Evolutionary conservation across 2,113 vertebrate genomes (phyloP), one percentile per base, ranked within the genome.

Genomic region (Aspiorhynchus laticeps): DNA sequence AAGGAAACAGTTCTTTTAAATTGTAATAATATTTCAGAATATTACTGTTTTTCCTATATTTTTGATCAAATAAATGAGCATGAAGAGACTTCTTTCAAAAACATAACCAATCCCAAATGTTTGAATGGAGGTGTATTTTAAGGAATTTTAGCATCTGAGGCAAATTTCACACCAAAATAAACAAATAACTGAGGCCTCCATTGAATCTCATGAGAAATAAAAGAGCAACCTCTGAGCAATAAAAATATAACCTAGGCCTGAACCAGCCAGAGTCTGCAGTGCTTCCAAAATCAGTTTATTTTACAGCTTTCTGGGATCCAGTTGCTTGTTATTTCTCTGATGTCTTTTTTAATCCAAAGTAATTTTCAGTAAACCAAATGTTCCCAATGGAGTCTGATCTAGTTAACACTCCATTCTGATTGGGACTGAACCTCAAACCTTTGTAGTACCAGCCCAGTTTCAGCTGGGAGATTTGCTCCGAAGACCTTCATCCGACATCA

Each of bases 401-500:
- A 19, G 36, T 43, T 43, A 74, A 74, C 71, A 74, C 24, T 74
- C 61, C 71, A n/a, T 26, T 41, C 36, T 21, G 33, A 38, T 41
- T 41, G 19, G 36, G 21, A 41, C 0, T 43, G 71, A 74, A n/a
- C 73, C 73, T 14, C 24, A 75, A 15, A 46, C 73, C 10, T 46
- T 26, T 75, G 73, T 41, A 43, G 73, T 14, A 7, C 73, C 24
- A 46, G 38, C 38, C 73, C 38, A 43, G 41, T 75, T 74, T 74
- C 33, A 38, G 21, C 21, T 53, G 7, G 2, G 2, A 15, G 7
- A 43, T 26, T 17, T 65, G 26, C 15, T 77, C 43, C 26, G 28
- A 48, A 77, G 46, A 71, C 74, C 59, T 43, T 24, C 56, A 59
- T 59, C 38, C 65, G 46, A 90, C 92, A 92, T 94, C 94, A 93